Evolutionary conservation across 2,888 invertebrate genomes (phyloP).

Genomic region (Ametastegia equiseti): DNA sequence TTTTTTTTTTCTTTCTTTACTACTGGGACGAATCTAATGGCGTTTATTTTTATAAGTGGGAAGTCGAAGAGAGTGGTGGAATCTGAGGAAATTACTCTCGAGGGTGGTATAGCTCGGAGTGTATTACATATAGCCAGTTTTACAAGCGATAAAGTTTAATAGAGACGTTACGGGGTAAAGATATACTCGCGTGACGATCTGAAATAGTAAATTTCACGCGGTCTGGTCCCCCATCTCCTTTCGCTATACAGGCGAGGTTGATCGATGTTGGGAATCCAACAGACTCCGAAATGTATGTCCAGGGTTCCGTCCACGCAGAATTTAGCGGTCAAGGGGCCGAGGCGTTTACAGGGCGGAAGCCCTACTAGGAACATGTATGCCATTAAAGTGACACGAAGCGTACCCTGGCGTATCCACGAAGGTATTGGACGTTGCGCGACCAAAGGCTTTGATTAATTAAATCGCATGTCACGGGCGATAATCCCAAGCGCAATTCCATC

Average conservation of each 20-base stretch:
- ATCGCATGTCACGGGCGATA: no score
- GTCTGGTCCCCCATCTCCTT: neutral
- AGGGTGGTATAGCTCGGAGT: no score
- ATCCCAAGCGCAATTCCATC: no score
- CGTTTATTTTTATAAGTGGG: no score
- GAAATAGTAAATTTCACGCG: neutral
- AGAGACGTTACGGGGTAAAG: neutral
- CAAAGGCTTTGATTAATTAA: neutral
- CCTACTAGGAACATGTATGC: constrained; percentile 17
- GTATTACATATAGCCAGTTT: neutral
- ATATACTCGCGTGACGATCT: neutral
- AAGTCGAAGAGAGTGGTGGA: neutral
- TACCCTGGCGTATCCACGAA: neutral
- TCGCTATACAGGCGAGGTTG: constrained; percentile 10
- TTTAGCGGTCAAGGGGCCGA: constrained; percentile 38
- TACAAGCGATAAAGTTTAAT: neutral
- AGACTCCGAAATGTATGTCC: neutral
- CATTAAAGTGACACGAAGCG: constrained; percentile 34
- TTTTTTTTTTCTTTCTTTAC: no score
- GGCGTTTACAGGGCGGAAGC: constrained; percentile 19
- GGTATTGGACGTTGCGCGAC: neutral
- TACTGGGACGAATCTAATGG: no score
- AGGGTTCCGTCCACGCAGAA: neutral
- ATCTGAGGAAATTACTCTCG: neutral
- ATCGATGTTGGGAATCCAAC: constrained; percentile 29